These are phyloP conservation scores for Drosophila seclusa DNA, from an alignment of 2,888 invertebrate species.

Conservation along the genomic window DNA sequence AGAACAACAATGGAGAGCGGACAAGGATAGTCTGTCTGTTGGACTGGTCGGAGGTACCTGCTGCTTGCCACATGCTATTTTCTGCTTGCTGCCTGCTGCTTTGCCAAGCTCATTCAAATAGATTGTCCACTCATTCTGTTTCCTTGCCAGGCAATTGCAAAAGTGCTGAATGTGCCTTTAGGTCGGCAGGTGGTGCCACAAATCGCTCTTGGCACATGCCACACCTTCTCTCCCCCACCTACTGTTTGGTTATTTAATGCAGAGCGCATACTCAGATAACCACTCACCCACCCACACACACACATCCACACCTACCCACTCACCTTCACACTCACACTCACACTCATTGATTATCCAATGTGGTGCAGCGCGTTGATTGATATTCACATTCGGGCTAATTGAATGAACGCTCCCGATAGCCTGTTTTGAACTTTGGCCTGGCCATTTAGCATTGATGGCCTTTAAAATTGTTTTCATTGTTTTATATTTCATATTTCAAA, in stretches of 20 bases:
- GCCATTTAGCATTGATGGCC: slow-evolving; percentile 5
- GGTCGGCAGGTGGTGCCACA: slow-evolving; percentile 55
- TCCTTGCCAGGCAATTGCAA: slow-evolving; percentile 45
- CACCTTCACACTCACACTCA: slow-evolving; percentile 5
- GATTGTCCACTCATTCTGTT: slow-evolving; percentile 50
- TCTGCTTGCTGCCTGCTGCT: slow-evolving; percentile 5
- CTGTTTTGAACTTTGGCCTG: slow-evolving; percentile 22
- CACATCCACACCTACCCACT: neutral
- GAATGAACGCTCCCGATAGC: slow-evolving; percentile 53
- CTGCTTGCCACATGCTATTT: neutral
- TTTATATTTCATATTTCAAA: slow-evolving; percentile 17
- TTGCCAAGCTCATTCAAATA: slow-evolving; percentile 50
- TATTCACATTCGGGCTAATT: slow-evolving; percentile 73
- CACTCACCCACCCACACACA: slow-evolving; percentile 11
- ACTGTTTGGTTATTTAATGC: slow-evolving; percentile 23
- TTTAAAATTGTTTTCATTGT: slow-evolving; percentile 9
- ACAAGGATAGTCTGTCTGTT: neutral
- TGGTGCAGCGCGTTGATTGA: slow-evolving; percentile 59
- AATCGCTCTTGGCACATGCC: slow-evolving; percentile 19
- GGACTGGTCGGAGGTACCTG: neutral
- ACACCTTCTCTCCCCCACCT: neutral
- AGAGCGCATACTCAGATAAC: slow-evolving; percentile 15
- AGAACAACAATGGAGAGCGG: slow-evolving; percentile 22
- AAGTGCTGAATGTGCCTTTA: slow-evolving; percentile 70
- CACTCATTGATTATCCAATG: slow-evolving; percentile 35